These are phyloP conservation scores for Muscidifurax raptorellus DNA, from an alignment of 1,140 invertebrate species.

Conservation along the genomic window DNA sequence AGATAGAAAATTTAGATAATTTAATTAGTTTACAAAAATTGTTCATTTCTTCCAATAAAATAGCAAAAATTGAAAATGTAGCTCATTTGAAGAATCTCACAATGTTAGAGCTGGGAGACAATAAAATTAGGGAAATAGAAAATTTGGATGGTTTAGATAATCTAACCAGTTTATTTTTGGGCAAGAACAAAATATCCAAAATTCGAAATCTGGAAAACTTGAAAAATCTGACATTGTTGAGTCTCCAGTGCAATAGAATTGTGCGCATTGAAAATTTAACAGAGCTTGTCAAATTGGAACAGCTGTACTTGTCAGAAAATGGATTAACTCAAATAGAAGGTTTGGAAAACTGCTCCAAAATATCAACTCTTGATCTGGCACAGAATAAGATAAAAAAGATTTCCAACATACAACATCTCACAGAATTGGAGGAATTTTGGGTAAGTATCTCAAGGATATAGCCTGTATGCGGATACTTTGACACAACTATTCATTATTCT, in stretches of 20 bases:
- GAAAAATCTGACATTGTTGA: conserved; percentile 86
- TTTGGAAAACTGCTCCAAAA: conserved; percentile 80
- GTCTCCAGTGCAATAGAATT: conserved; percentile 94
- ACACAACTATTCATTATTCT: conserved; percentile 36
- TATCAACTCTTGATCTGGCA: conserved; percentile 94
- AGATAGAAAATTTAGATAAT: conserved; percentile 90
- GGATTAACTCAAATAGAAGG: conserved; percentile 88
- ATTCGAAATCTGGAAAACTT: conserved; percentile 91
- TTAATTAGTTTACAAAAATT: conserved; percentile 90
- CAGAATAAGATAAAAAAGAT: conserved; percentile 91
- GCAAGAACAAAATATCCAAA: conserved; percentile 97
- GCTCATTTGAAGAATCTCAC: conserved; percentile 86
- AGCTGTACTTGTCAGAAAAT: conserved; percentile 97
- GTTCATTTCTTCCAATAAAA: conserved; percentile 95
- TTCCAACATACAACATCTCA: conserved; percentile 86
- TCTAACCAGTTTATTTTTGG: conserved; percentile 88
- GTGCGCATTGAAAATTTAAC: conserved; percentile 91
- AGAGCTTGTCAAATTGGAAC: conserved; percentile 83
- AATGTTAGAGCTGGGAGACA: conserved; percentile 95
- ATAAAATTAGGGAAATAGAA: conserved; percentile 92
- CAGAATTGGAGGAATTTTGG: conserved; percentile 94
- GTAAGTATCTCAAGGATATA: conserved; percentile 76
- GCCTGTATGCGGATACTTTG: background rate
- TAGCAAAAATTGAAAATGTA: conserved; percentile 94
- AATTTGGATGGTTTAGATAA: conserved; percentile 87